Conservation (phyloP, 2,113 vertebrate genomes). For the Ceyx cyanopectus region DNA sequence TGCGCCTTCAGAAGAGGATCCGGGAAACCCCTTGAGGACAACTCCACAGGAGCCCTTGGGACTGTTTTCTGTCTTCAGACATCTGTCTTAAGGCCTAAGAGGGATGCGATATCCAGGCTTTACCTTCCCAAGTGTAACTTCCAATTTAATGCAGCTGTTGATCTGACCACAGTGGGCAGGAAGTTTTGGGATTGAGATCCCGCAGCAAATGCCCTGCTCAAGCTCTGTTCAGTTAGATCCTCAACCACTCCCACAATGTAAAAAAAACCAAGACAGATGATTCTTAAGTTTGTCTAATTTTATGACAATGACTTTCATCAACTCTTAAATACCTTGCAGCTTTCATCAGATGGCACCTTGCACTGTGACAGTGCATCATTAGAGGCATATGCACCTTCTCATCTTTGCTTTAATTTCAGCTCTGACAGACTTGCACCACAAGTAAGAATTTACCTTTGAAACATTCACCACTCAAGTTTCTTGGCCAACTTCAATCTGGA, state of each 20-base stretch:
- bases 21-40: neutral
- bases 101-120: neutral
- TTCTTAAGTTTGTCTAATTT: neutral
- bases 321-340: neutral
- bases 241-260: neutral
- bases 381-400: neutral
- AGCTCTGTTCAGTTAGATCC: neutral
- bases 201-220: neutral
- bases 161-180: neutral
- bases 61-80: neutral
- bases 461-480: neutral
- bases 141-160: neutral
- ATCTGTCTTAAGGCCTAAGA: neutral
- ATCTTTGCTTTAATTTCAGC: slow-evolving; percentile 21
- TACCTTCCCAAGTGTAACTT: neutral
- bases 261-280: neutral
- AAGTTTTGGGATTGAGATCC: neutral
- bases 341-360: slow-evolving; percentile 9
- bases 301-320: slow-evolving; percentile 42
- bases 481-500: slow-evolving; percentile 7
- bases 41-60: neutral
- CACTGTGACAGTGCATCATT: neutral
- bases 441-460: slow-evolving; percentile 34
- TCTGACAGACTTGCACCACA: slow-evolving; percentile 23
- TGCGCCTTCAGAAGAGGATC: neutral